Base-by-base conservation (phyloP, 2,113 vertebrate species). In the Caloenas nicobarica region DNA sequence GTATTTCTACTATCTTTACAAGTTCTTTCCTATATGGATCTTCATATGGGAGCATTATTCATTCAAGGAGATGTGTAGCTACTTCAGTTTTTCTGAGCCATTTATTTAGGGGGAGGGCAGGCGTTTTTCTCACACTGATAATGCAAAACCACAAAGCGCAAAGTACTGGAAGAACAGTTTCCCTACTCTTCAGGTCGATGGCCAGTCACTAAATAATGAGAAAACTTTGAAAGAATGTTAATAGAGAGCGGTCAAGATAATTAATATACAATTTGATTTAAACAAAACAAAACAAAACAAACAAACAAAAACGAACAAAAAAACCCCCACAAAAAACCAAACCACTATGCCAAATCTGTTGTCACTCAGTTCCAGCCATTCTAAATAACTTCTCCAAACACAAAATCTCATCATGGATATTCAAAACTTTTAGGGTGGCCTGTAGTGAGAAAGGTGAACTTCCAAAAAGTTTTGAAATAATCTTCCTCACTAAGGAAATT, bases 351-450 rank as follows among this genome's bases (percentile, higher is more conserved):
- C 44, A 16, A 25, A 22, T 10, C 26, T 68, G 8, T 46, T 84
- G 22, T 46, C 26, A 14, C 46, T 77, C 14, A 36, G 7, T 61
- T 66, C 38, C 24, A 91, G 11, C 1, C 1, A 1, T 60, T 71
- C 46, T 22, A 78, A 83, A 70, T 66, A 74, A 56, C 3, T 64
- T 78, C 11, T 36, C 17, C 48, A 68, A 74, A 71, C 8, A 58
- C 7, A 71, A 84, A 89, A 87, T 60, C 5, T 51, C 33, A 18
- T 56, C 36, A n/a, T 19, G 6, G 14, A 31, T 65, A 56, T 61
- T 53, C 10, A 68, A 68, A 87, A 72, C 4, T 1, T 54, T 80
- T 58, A 0, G 0, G 1, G 19, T 26, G 4, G 3, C 8, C 29
- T 24, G 3, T 42, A 58, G 13, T 46, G 10, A 76, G 24, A 71